Evolutionary conservation across 2,888 invertebrate species (phyloP), one percentile per base, ranked within the genome.

Genomic region (Lepetodrilus schrolli): DNA sequence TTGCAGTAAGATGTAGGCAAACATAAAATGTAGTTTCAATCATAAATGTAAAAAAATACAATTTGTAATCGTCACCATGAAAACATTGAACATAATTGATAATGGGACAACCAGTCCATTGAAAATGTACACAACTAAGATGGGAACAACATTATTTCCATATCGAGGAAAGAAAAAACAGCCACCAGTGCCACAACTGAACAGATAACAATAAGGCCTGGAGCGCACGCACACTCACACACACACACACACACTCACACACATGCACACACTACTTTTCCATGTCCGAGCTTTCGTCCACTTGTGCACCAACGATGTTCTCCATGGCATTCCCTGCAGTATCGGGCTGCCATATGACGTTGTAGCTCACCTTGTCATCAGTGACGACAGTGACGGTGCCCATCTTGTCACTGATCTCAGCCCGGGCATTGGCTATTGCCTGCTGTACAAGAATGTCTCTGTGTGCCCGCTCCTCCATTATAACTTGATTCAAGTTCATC

Each of bases 361-460:
- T 82, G 70, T 84, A 86, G 4, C n/a, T 58, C 48, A 79, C 70
- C 75, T 86, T 86, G 71, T 86, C 86, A 66, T 82, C 82, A 26
- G 82, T 74, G 4, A 88, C 86, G 49, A 89, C 87, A 4, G 86
- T 85, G 0, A 87, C 85, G 17, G 80, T 78, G 65, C 83, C 86
- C 38, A 82, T 82, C 77, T 88, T 88, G 26, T 87, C 87, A 38
- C 87, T 86, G 72, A 89, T 82, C 50, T 87, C 88, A 0, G 85
- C 82, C 10, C 88, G 77, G 0, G 85, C 87, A 50, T 88, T 86
- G 1, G 84, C 84, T 48, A 89, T 75, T 0, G 90, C 89, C 74
- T 90, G 87, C 76, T 90, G 89, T 2, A 90, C 80, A 4, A 90
- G 89, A 3, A 88, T 84, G 66, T 90, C 89, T 75, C 88, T 88